Evolutionary conservation across 2,888 invertebrate genomes (phyloP).

Genomic region (Lymantria dispar): DNA sequence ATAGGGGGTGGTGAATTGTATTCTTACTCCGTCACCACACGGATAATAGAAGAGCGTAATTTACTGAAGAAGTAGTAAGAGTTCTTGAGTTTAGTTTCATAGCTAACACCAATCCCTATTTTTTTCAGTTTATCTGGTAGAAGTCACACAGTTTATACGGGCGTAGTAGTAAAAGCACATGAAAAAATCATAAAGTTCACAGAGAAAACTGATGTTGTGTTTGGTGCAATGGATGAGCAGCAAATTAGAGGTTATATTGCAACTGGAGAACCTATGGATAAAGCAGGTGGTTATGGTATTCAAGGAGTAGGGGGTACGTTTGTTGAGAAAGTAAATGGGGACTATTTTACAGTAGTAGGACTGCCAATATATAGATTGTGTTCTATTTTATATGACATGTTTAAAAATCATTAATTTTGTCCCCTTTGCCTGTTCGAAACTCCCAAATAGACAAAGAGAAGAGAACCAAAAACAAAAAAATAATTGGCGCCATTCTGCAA

Average conservation of each 20-base stretch:
- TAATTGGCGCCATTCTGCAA: no score
- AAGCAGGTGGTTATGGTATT: constrained; percentile 96
- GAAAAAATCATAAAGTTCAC: constrained; percentile 86
- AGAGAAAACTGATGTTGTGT: constrained; percentile 91
- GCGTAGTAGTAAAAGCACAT: constrained; percentile 89
- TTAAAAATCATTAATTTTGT: constrained; percentile 38
- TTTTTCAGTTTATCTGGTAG: constrained; percentile 86
- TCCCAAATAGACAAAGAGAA: no score
- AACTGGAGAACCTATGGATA: constrained; percentile 95
- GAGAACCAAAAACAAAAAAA: no score
- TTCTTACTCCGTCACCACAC: no score
- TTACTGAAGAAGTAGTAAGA: no score
- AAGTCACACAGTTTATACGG: constrained; percentile 93
- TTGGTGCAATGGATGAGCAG: constrained; percentile 87
- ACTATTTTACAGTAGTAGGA: constrained; percentile 95
- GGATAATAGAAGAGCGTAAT: no score
- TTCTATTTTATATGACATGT: constrained; percentile 77
- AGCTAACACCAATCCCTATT: no score
- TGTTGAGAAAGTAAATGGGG: constrained; percentile 90
- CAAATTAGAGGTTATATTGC: constrained; percentile 92
- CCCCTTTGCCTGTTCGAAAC: not conserved
- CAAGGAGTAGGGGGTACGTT: constrained; percentile 93
- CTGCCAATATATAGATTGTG: constrained; percentile 87
- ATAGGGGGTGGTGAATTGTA: no score
- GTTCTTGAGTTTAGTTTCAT: no score